Conservation (phyloP, 2,888 invertebrate species). For the Cremastobaeus sp. region DNA sequence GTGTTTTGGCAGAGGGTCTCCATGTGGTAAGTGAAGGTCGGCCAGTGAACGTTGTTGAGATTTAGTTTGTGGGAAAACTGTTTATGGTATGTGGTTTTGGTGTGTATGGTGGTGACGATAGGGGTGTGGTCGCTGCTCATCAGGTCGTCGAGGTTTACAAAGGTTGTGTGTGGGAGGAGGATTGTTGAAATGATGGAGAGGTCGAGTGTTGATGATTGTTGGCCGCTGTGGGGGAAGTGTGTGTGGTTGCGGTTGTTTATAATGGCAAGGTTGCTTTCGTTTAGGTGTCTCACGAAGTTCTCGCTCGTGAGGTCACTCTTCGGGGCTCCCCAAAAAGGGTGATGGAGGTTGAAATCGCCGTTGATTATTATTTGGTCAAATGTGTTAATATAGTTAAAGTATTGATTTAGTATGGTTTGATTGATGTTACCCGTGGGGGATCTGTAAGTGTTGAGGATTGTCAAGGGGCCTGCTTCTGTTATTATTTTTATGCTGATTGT, state of each 20-base stretch:
- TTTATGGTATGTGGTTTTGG: too few species aligned
- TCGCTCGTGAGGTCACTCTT: not conserved
- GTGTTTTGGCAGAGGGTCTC: not conserved
- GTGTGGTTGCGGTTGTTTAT: not conserved
- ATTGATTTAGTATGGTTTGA: not conserved
- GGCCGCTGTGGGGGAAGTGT: slow-evolving; percentile 12
- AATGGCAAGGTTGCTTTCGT: not conserved
- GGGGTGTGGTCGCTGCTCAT: slow-evolving; percentile 17
- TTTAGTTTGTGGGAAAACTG: slow-evolving; percentile 10
- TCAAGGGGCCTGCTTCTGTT: not conserved
- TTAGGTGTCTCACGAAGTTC: not conserved
- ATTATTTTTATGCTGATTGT: not conserved
- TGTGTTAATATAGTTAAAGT: not conserved
- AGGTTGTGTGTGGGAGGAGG: not conserved
- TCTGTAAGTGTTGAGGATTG: not conserved
- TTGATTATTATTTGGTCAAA: not conserved
- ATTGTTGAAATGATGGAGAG: not conserved
- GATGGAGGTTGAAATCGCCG: slow-evolving; percentile 3
- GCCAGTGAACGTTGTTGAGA: not conserved
- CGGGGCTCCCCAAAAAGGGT: not conserved
- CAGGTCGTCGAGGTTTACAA: not conserved
- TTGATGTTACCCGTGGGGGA: not conserved
- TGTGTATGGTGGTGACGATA: not conserved
- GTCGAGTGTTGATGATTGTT: not conserved
- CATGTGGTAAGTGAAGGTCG: not conserved